These are phyloP conservation scores for Chymomyza caudatula DNA, from an alignment of 2,888 invertebrate species.

Conservation along the genomic window DNA sequence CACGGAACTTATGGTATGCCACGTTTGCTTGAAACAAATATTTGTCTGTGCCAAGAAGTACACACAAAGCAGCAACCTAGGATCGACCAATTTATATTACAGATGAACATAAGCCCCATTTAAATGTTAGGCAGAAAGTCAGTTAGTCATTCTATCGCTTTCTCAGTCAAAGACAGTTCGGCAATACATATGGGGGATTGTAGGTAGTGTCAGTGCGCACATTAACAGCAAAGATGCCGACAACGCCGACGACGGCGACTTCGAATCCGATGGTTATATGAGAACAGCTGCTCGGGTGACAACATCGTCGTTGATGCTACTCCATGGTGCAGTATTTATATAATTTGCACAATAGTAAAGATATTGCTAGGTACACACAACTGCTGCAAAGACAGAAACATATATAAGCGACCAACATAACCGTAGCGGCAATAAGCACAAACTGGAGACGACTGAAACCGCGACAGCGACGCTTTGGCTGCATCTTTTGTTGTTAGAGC, in stretches of 20 bases:
- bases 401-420: background rate
- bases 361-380: constrained; percentile 56
- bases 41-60: no score
- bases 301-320: constrained; percentile 20
- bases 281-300: constrained; percentile 22
- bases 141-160: background rate
- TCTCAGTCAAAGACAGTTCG: constrained; percentile 7
- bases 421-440: background rate
- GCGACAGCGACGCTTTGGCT: constrained; percentile 2
- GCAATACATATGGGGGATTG: background rate
- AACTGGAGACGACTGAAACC: background rate
- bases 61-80: constrained; percentile 8
- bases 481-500: background rate
- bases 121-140: background rate
- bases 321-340: constrained; percentile 38
- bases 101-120: constrained; percentile 15
- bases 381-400: constrained; percentile 6
- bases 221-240: background rate
- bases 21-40: no score
- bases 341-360: constrained; percentile 59
- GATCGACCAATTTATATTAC: constrained; percentile 34
- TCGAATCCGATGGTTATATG: background rate
- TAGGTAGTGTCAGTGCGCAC: background rate
- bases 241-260: background rate
- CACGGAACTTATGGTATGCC: no score